Conservation (phyloP, 2,888 invertebrate genomes). For the Orchesella flavescens region DNA sequence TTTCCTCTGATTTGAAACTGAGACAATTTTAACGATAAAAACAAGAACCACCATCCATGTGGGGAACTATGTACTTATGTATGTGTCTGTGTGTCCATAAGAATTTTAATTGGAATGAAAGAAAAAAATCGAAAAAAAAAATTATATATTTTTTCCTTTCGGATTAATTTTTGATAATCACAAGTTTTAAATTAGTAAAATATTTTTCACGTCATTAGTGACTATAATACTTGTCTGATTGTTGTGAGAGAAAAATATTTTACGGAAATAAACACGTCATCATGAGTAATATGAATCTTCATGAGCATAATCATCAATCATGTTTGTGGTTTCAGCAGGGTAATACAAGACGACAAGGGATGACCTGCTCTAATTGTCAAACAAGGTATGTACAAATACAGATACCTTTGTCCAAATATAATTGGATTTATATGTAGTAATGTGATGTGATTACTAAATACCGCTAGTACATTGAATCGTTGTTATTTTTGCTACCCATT, state of each 20-base stretch:
- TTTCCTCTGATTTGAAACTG: constrained; percentile 10
- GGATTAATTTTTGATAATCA: background rate
- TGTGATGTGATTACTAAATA: background rate
- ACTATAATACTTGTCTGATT: too few species aligned
- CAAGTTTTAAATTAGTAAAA: background rate
- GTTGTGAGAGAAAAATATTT: too few species aligned
- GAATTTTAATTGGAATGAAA: background rate
- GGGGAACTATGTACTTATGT: background rate
- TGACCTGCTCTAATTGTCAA: constrained; percentile 78
- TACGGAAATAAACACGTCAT: too few species aligned
- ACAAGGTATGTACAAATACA: constrained; percentile 54
- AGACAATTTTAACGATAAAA: background rate
- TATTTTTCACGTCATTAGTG: too few species aligned
- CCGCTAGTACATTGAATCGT: background rate
- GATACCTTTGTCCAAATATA: background rate
- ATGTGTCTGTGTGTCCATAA: background rate
- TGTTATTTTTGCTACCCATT: background rate
- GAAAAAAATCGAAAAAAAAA: background rate
- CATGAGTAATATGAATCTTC: background rate
- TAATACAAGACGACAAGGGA: constrained; percentile 75
- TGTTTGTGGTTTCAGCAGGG: constrained; percentile 56
- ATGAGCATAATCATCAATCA: background rate
- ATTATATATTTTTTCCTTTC: too few species aligned
- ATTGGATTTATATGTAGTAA: background rate
- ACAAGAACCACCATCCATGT: background rate